Evolutionary conservation across 2,797 vertebrate genomes (phyloP), one percentile per base, ranked within the genome.

Genomic region (Muraenolepis orangiensis): DNA sequence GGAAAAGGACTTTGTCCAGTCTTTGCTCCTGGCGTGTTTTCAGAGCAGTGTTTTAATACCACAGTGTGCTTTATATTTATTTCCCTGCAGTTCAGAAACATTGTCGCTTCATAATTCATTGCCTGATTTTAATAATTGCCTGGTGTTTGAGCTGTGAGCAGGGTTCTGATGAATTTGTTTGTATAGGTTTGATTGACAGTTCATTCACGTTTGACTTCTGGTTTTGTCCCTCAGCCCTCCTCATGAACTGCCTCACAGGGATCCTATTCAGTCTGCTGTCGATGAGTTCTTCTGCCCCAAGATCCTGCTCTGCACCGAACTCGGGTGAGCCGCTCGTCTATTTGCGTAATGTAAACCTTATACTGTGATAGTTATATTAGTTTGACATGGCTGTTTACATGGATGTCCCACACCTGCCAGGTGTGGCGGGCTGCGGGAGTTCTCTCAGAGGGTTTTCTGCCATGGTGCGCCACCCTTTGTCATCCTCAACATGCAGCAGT

Each of bases 401-500:
- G n/a, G 16, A 13, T 64, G 6, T 18, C 0, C 8, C 29, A 61
- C 72, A 46, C 66, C 2, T 28, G 20, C 69, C 84, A 94, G 93
- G 69, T 95, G 96, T 87, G 90, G 93, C 74, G 95, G 95, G n/a
- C 87, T 96, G 42, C 92, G 95, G 78, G 95, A 96, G 82, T 95
- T 95, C 86, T 94, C 95, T 28, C 94, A 93, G 72, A 90, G 95
- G 83, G 86, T 95, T 46, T 97, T 96, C 91, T 95, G 95, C 87
- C 91, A 95, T 0, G 94, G 95, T 12, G 91, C 95, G 3, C 96
- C 96, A 5, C 94, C 96, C 18, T 96, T 97, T 82, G 93, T 97
- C 80, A 96, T 97, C 74, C 89, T 96, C 81, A 96, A 97, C 90
- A 96, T 96, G 96, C 95, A 97, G 89, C 93, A 95, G 81, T 97